Evolutionary conservation across 2,113 vertebrate genomes (phyloP).

Genomic region (Paraplagusia blochii): DNA sequence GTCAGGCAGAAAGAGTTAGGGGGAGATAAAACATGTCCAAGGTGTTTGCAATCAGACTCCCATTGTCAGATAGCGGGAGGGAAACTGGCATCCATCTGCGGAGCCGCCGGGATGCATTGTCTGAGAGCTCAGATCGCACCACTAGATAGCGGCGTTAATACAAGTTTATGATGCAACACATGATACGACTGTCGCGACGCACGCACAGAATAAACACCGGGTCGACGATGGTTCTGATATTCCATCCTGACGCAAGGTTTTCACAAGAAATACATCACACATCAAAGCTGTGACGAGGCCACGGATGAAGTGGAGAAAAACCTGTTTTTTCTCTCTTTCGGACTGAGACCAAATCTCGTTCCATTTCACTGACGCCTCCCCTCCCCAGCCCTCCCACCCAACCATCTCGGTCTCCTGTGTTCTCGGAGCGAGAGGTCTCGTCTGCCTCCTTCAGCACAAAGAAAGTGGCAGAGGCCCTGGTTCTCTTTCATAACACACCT

Average conservation of each 20-base stretch:
- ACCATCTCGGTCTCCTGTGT: constrained; percentile 26
- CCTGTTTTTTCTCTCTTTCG: constrained; percentile 34
- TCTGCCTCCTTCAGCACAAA: constrained; percentile 68
- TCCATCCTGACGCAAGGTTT: background rate
- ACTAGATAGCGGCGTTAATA: constrained; percentile 40
- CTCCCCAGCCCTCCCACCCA: background rate
- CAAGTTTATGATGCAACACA: constrained; percentile 48
- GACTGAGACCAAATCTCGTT: constrained; percentile 67
- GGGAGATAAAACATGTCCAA: constrained; percentile 60
- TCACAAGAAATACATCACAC: constrained; percentile 39
- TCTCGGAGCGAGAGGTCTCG: constrained; percentile 17
- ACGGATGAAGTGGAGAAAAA: constrained; percentile 61
- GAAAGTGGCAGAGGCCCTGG: constrained; percentile 70
- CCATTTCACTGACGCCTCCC: constrained; percentile 52
- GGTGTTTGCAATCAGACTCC: constrained; percentile 69
- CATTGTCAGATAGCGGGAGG: constrained; percentile 43
- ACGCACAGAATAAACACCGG: constrained; percentile 48
- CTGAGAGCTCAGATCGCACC: constrained; percentile 36
- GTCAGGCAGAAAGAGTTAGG: constrained; percentile 22
- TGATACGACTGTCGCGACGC: constrained; percentile 37
- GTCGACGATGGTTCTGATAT: constrained; percentile 15
- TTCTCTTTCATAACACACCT: constrained; percentile 49
- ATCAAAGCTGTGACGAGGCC: constrained; percentile 53
- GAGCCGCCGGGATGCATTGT: constrained; percentile 39
- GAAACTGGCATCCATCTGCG: constrained; percentile 35